A percentile compares a stretch with the other conserved stretches of the same genome.
phyloP scores from a whole-genome alignment of 2,888 invertebrate genomes.

The Trichopria drosophilae region DNA sequence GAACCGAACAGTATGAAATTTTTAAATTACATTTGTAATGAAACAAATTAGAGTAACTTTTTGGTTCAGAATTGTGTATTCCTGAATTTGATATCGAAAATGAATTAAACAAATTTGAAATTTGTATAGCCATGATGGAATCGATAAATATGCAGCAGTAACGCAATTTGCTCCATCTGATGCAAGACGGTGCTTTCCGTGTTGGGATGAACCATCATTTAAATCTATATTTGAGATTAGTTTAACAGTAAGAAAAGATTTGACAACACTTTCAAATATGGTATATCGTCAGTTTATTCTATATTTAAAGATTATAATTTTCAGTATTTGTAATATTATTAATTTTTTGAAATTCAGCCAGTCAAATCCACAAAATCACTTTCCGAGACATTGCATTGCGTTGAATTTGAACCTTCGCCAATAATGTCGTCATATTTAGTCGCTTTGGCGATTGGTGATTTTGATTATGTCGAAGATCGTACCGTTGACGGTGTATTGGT shows the following conservation, averaged over 20 bases:
- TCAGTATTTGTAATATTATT: conserved; percentile 13
- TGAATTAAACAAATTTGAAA: neutral
- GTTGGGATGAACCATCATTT: conserved; percentile 96
- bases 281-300: conserved; percentile 60
- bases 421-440: conserved; percentile 95
- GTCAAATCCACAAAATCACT: conserved; percentile 45
- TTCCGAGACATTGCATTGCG: conserved; percentile 25
- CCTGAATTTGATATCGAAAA: too few relatives aligned
- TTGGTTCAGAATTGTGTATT: too few relatives aligned
- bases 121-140: conserved; percentile 64
- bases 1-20: too few relatives aligned
- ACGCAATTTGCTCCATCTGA: conserved; percentile 91
- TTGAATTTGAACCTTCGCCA: conserved; percentile 70
- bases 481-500: conserved; percentile 82
- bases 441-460: conserved; percentile 92
- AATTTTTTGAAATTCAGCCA: conserved; percentile 47
- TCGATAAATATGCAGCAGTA: conserved; percentile 81
- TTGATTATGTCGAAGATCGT: conserved; percentile 85
- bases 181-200: conserved; percentile 92
- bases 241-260: conserved; percentile 76
- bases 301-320: conserved; percentile 16
- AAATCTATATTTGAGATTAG: conserved; percentile 94
- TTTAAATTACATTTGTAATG: neutral
- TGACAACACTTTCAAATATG: conserved; percentile 94
- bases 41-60: too few relatives aligned